Base-by-base conservation (phyloP, 2,797 vertebrate species). In the Hippopotamyrus pictus region DNA sequence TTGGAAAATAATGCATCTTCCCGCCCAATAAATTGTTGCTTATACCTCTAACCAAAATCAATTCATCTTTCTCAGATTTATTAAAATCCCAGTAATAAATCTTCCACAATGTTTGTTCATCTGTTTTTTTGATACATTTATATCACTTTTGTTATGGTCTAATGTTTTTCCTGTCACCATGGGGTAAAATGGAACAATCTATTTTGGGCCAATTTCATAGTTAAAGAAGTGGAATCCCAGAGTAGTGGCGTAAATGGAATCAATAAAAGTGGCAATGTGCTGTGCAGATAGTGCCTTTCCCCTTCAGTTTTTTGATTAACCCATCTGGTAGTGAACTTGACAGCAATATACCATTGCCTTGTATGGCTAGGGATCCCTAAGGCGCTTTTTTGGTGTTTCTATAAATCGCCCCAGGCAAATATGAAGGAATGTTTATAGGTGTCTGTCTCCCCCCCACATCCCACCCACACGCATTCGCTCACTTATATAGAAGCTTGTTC, bases 1-100 rank as follows among this genome's bases (percentile, higher is more conserved):
- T 99, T 95, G 97, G 97, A 99, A 98, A 99, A 99, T 98, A 98
- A 99, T 99, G 98, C 97, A 98, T 98, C 98, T 99, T 98, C 97
- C 96, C 96, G 95, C 97, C 97, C 97, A 96, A 98, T 99, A 98
- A 99, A 99, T 98, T 98, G 98, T 98, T 98, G 98, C 97, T 97
- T 97, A 97, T 97, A 98, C 97, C 97, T 97, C 98, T 97, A 98
- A 98, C 98, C 97, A 99, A 98, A 99, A 98, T 98, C 97, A 96
- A 99, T 99, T 97, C 96, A 98, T 98, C 98, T 97, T 96, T 96
- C 95, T 95, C 96, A 97, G 96, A 98, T 99, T 99, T 98, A 98
- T 98, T 97, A 95, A 98, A 95, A 98, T 98, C 96, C 95, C 94
- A 95, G 97, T 97, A 97, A 98, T 99, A 99, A 98, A 98, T 99